Conservation (phyloP, 2,888 invertebrate genomes). For the Ornithoptera alexandrae region DNA sequence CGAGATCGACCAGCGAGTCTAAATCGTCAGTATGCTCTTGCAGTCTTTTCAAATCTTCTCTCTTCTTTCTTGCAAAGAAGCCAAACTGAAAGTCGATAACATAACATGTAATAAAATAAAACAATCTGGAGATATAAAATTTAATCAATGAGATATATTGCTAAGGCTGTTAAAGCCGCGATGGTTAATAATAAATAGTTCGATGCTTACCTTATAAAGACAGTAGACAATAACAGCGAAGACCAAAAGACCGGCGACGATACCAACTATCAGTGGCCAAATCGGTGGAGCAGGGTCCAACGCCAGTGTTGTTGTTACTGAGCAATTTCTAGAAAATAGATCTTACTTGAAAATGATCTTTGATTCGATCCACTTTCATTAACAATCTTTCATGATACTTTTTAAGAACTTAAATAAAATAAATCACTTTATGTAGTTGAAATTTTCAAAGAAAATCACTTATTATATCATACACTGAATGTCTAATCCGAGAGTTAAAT, state of each 20-base stretch:
- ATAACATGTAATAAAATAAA: not conserved
- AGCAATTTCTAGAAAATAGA: conserved; percentile 35
- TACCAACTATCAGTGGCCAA: conserved; percentile 58
- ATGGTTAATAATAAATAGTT: not conserved
- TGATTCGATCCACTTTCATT: no score
- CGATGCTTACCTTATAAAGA: conserved; percentile 55
- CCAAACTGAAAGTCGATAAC: conserved; percentile 49
- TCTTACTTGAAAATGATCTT: not conserved
- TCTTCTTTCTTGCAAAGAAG: conserved; percentile 57
- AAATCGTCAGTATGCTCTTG: conserved; percentile 43
- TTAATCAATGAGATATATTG: not conserved
- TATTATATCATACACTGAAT: no score
- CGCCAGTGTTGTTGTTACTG: conserved; percentile 47
- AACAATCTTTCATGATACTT: no score
- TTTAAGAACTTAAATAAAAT: no score
- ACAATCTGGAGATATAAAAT: not conserved
- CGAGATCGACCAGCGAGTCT: conserved; percentile 29
- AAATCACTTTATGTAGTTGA: no score
- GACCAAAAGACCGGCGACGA: conserved; percentile 51
- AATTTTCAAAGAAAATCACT: no score
- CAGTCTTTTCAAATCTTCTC: conserved; percentile 51
- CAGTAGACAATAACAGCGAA: conserved; percentile 51
- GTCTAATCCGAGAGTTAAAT: no score
- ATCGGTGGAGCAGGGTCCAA: conserved; percentile 54
- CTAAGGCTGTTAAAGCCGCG: no score